These are phyloP conservation scores for Mimachlamys varia DNA, from an alignment of 2,888 invertebrate genomes.

Conservation along the genomic window DNA sequence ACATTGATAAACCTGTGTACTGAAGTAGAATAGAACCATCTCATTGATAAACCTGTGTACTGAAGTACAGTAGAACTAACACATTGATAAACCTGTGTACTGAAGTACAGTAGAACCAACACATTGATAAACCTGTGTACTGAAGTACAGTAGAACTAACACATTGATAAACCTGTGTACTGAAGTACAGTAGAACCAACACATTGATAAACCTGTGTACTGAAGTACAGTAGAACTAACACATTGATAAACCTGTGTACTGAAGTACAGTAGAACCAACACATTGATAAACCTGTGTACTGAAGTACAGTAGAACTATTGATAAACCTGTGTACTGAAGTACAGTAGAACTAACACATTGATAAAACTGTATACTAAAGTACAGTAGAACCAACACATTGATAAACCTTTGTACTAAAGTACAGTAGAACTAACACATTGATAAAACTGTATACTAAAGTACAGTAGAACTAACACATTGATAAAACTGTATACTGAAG, in stretches of 20 bases:
- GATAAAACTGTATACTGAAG: too few relatives aligned
- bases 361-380: too few relatives aligned
- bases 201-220: neutral
- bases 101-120: constrained; percentile 4
- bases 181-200: constrained; percentile 4
- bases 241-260: neutral
- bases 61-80: constrained; percentile 4
- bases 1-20: neutral
- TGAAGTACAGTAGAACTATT: too few relatives aligned
- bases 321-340: too few relatives aligned
- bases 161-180: neutral
- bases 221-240: constrained; percentile 4
- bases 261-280: constrained; percentile 4
- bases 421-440: constrained; percentile 20
- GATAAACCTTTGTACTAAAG: too few relatives aligned
- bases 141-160: constrained; percentile 4
- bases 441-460: too few relatives aligned
- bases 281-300: neutral
- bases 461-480: constrained; percentile 20
- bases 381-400: constrained; percentile 20
- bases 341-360: constrained; percentile 20
- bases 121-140: neutral
- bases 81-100: neutral
- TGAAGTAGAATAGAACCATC: neutral
- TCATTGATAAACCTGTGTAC: too few relatives aligned